Percentiles rank a stretch among this genome's conserved stretches.
These are phyloP conservation scores for Chymomyza procnemis DNA, from an alignment of 2,888 invertebrate species.

Conservation along the genomic window DNA sequence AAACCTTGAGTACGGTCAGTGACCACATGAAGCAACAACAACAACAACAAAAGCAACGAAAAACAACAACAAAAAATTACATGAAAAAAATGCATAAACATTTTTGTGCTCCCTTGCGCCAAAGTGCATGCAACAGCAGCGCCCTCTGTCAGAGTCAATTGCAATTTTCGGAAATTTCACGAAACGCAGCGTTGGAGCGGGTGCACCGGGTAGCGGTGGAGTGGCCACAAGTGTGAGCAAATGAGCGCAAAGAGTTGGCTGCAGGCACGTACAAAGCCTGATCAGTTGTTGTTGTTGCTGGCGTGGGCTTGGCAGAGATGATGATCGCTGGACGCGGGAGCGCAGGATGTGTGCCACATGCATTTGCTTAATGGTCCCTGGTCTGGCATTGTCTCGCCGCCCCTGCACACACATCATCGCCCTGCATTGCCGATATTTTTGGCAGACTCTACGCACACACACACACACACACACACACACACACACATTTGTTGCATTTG, in stretches of 20 bases:
- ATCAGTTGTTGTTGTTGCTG: not conserved
- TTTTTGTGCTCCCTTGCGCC: constrained; percentile 50
- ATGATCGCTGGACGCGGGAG: not conserved
- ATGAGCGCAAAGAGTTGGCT: not conserved
- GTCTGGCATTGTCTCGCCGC: constrained; percentile 27
- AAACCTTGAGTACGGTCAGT: constrained; percentile 78
- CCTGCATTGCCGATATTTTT: constrained; percentile 53
- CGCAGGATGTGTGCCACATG: not conserved
- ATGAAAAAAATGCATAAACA: constrained; percentile 71
- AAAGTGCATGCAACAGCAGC: not conserved
- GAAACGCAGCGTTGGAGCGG: constrained; percentile 2
- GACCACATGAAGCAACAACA: constrained; percentile 68
- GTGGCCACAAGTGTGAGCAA: not conserved
- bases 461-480: too few species aligned
- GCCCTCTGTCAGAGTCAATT: constrained; percentile 59
- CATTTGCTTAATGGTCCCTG: constrained; percentile 50
- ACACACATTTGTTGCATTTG: constrained; percentile 62
- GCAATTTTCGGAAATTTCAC: constrained; percentile 72
- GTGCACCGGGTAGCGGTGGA: not conserved
- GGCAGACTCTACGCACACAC: constrained; percentile 73
- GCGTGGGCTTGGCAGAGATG: constrained; percentile 30
- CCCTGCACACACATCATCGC: not conserved
- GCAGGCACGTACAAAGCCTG: constrained; percentile 49
- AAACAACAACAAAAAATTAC: too few species aligned
- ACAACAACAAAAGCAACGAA: not conserved